Conservation (phyloP, 2,113 vertebrate species). For the Struthidea cinerea region DNA sequence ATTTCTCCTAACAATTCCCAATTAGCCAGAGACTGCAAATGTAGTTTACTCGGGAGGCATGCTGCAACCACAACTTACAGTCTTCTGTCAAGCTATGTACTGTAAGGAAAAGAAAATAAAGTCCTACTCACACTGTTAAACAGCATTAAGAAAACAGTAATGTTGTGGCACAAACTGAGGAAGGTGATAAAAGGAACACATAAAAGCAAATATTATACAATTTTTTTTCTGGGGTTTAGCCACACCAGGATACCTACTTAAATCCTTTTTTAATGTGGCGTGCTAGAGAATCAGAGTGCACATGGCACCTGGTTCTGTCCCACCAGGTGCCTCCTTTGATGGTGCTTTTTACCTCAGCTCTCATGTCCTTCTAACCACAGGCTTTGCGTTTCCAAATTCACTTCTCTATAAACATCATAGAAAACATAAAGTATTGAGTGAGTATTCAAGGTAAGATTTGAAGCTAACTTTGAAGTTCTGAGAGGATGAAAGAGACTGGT, state of each 20-base stretch:
- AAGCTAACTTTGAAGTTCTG: neutral
- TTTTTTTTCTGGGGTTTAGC: neutral
- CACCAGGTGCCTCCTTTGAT: neutral
- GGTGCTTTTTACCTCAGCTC: neutral
- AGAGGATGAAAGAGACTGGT: neutral
- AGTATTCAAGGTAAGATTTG: neutral
- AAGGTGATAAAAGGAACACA: neutral
- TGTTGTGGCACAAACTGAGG: neutral
- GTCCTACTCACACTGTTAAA: neutral
- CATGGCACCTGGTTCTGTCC: neutral
- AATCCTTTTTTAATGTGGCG: neutral
- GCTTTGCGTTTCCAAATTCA: neutral
- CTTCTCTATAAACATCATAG: neutral
- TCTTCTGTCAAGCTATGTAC: neutral
- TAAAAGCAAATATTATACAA: neutral
- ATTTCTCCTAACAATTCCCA: neutral
- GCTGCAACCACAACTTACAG: neutral
- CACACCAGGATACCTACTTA: neutral
- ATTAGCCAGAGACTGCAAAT: neutral
- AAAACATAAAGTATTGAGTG: neutral
- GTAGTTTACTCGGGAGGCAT: neutral
- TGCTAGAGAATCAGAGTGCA: neutral
- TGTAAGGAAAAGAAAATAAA: neutral
- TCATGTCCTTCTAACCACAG: neutral
- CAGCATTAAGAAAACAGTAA: neutral